These are phyloP conservation scores for Athalia rosae DNA, from an alignment of 2,888 invertebrate genomes.

Conservation along the genomic window DNA sequence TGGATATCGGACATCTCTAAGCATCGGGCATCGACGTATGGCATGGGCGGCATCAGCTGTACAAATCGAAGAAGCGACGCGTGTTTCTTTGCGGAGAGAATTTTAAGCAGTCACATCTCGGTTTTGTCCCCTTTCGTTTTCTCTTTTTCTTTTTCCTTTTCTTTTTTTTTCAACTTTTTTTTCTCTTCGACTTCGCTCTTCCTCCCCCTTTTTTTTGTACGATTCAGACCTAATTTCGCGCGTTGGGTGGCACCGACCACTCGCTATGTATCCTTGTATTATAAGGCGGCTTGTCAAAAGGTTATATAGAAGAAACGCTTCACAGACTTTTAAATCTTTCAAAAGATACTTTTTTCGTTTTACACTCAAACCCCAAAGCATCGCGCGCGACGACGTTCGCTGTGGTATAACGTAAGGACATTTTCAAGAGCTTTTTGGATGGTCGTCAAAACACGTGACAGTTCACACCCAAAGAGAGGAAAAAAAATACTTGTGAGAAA, in stretches of 20 bases:
- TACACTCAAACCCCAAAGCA: too few species aligned
- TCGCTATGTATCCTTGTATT: conserved; percentile 44
- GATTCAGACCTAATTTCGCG: conserved; percentile 66
- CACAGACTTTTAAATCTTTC: conserved; percentile 26
- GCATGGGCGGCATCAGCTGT: too few species aligned
- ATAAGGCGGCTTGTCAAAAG: conserved; percentile 63
- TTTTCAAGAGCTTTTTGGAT: too few species aligned
- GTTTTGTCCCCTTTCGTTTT: conserved; percentile 51
- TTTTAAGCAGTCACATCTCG: conserved; percentile 67
- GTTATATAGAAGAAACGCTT: conserved; percentile 1
- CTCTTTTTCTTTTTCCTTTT: not conserved
- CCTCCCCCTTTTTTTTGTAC: conserved; percentile 57
- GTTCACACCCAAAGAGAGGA: too few species aligned
- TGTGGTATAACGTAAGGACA: too few species aligned
- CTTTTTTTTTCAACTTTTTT: not conserved
- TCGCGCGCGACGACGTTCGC: too few species aligned
- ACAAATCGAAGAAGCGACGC: not conserved
- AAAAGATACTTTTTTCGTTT: not conserved
- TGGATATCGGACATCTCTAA: too few species aligned
- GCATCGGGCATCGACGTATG: conserved; percentile 4
- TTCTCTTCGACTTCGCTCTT: conserved; percentile 3
- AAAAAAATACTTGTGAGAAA: too few species aligned
- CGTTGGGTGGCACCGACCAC: conserved; percentile 63
- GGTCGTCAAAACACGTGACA: too few species aligned
- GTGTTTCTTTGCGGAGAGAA: conserved; percentile 58